phyloP scores from a whole-genome alignment of 2,113 vertebrate species.

The Pavo muticus region DNA sequence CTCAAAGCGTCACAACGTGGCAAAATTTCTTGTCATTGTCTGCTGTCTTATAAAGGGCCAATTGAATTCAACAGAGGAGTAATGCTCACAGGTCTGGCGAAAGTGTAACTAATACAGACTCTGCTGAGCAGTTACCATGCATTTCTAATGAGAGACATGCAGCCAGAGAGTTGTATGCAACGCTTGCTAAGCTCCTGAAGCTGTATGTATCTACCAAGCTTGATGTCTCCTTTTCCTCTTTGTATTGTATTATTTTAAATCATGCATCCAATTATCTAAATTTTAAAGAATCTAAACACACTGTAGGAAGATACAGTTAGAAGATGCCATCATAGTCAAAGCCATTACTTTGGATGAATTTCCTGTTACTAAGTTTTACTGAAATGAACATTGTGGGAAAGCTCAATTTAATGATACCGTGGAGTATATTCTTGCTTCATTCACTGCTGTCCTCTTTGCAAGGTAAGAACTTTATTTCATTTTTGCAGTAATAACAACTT shows the following conservation, averaged over 20 bases:
- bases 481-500: neutral
- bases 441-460: slow-evolving; percentile 84
- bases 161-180: slow-evolving; percentile 51
- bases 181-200: slow-evolving; percentile 50
- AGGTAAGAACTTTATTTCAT: slow-evolving; percentile 83
- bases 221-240: neutral
- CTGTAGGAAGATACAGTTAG: slow-evolving; percentile 21
- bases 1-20: slow-evolving; percentile 31
- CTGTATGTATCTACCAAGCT: slow-evolving; percentile 41
- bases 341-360: slow-evolving; percentile 66
- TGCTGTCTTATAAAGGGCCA: slow-evolving; percentile 62
- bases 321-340: slow-evolving; percentile 87
- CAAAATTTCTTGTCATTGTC: slow-evolving; percentile 64
- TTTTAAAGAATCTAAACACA: slow-evolving; percentile 27
- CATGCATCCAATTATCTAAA: slow-evolving; percentile 15
- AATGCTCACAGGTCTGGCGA: slow-evolving; percentile 45
- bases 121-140: slow-evolving; percentile 75
- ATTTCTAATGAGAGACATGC: slow-evolving; percentile 79
- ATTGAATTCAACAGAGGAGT: slow-evolving; percentile 49
- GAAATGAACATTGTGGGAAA: slow-evolving; percentile 95
- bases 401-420: slow-evolving; percentile 89
- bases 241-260: neutral
- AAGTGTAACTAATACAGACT: slow-evolving; percentile 80
- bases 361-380: slow-evolving; percentile 80
- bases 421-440: slow-evolving; percentile 85